These are phyloP conservation scores for Drosophila azteca DNA, from an alignment of 1,140 invertebrate genomes.

Conservation along the genomic window DNA sequence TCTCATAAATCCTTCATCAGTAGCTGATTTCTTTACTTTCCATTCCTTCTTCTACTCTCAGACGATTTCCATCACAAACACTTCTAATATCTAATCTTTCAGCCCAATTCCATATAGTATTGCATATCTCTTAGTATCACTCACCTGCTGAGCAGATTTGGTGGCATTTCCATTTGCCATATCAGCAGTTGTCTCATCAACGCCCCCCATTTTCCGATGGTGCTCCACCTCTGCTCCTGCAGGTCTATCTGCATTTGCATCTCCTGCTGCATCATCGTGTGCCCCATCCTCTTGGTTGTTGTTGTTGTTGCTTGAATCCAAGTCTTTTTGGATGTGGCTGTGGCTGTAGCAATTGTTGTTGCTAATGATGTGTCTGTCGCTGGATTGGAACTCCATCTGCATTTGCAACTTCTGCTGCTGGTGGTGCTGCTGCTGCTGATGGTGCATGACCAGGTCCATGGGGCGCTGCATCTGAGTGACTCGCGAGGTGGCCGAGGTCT, in stretches of 20 bases:
- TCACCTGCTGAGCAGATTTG: conserved; percentile 52
- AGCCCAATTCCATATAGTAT: too few relatives aligned
- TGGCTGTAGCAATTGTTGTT: conserved; percentile 75
- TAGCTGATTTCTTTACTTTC: too few relatives aligned
- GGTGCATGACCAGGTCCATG: conserved; percentile 11
- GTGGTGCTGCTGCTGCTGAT: conserved; percentile 24
- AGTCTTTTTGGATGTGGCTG: conserved; percentile 38
- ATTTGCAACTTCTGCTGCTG: conserved; percentile 38
- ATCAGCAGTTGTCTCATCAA: conserved; percentile 65
- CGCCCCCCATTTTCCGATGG: conserved; percentile 33
- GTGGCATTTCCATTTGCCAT: conserved; percentile 68
- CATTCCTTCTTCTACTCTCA: too few relatives aligned
- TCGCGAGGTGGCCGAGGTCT: conserved; percentile 70
- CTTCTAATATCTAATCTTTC: neutral
- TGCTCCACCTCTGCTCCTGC: conserved; percentile 31
- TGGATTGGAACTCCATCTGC: conserved; percentile 72
- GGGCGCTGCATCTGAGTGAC: conserved; percentile 58
- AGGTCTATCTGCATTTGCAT: neutral
- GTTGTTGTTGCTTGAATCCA: conserved; percentile 47
- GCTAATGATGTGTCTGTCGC: conserved; percentile 69
- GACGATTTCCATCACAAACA: too few relatives aligned
- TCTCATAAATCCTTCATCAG: too few relatives aligned
- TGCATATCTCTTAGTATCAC: conserved; percentile 14
- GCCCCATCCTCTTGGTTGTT: conserved; percentile 47
- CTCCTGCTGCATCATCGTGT: neutral